Conservation (phyloP, 2,797 vertebrate genomes). For the Myoxocephalus aenaeus region DNA sequence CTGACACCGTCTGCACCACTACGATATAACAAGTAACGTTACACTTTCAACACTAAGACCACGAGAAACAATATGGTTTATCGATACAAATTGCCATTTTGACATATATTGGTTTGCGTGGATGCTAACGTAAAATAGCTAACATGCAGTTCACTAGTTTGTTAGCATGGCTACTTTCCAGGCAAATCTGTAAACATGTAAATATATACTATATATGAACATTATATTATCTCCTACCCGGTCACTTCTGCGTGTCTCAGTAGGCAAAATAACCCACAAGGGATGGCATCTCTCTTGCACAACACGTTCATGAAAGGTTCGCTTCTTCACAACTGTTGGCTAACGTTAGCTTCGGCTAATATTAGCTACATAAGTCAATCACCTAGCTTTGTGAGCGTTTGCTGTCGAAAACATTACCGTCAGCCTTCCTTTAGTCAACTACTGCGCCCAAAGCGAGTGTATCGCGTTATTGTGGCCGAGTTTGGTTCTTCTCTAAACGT, state of each 20-base stretch:
- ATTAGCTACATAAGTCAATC: conserved; percentile 53
- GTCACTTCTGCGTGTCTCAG: neutral
- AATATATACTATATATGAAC: neutral
- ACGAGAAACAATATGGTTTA: neutral
- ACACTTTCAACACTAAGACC: fast-evolving
- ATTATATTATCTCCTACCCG: conserved; percentile 27
- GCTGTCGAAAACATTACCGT: conserved; percentile 58
- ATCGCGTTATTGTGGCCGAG: neutral
- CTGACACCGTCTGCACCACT: fast-evolving
- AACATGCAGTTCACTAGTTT: conserved; percentile 26
- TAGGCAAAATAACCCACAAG: neutral
- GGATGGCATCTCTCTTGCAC: conserved; percentile 8
- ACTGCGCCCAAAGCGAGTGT: neutral
- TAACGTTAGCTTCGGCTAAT: conserved; percentile 67
- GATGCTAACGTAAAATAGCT: conserved; percentile 44
- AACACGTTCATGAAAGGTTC: conserved; percentile 37
- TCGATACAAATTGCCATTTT: neutral
- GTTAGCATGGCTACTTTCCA: conserved; percentile 48
- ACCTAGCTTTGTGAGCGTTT: conserved; percentile 61
- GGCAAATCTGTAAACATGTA: neutral
- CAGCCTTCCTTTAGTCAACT: conserved; percentile 41
- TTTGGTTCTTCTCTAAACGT: conserved; percentile 24
- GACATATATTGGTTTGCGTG: conserved; percentile 20
- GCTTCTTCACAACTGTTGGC: conserved; percentile 56
- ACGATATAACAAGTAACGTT: fast-evolving